Evolutionary conservation across 2,797 vertebrate genomes (phyloP), one percentile per base, ranked within the genome.

Genomic region (Hoplostethus mediterraneus): DNA sequence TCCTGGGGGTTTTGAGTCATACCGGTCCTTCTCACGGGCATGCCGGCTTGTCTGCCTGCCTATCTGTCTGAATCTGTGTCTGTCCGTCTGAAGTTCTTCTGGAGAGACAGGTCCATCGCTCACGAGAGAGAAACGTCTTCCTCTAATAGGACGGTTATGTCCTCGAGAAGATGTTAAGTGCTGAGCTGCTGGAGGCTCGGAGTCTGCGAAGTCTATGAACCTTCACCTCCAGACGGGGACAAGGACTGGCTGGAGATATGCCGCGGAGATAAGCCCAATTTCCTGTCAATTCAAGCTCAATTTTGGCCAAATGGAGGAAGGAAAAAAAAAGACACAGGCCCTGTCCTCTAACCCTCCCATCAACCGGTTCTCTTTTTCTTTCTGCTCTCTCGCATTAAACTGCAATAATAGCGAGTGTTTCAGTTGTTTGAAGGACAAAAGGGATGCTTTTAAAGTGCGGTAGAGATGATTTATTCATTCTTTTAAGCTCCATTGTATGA

Each of bases 381-480:
- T 67, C 47, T 51, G 17, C 71, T 67, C 61, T 40, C 33, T 68
- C 30, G 51, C 76, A 81, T 81, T 77, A 69, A 79, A 69, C 12
- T 58, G 61, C 36, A 30, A 66, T 68, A 76, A 75, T 49, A 58
- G 67, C 51, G 61, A 79, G 60, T 47, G 71, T 73, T 61, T 74
- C 49, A 78, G 45, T 65, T 48, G 21, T 79, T 56, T 70, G 75
- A 84, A 83, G 76, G 82, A 90, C 79, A 85, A 86, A 87, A 75
- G 44, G 36, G 74, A 54, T 66, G 33, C 63, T 73, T 77, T 83
- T 74, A 73, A 64, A 84, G 69, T 73, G 66, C 55, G 72, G 62
- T 33, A 60, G 57, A 65, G 57, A 77, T 81, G 76, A 85, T 85
- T 80, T 79, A 86, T 81, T 91, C 77, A 83, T 86, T 67, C 51